Evolutionary conservation across 2,113 vertebrate genomes (phyloP).

Genomic region (Pimephales promelas): DNA sequence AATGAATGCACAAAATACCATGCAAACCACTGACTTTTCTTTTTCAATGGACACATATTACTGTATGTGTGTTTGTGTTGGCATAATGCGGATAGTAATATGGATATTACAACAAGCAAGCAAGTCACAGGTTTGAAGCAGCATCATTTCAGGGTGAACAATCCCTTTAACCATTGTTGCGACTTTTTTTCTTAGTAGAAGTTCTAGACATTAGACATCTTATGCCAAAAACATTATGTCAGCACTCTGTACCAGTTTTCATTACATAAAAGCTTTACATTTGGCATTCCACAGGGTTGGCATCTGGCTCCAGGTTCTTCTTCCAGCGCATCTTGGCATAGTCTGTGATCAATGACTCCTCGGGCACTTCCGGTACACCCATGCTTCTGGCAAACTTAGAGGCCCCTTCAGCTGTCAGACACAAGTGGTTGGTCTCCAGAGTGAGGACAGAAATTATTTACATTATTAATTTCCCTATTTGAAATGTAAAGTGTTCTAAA

Average conservation of each 20-base stretch:
- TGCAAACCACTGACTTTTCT: neutral
- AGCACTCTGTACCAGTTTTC: slow-evolving; percentile 20
- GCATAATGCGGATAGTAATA: too few species aligned
- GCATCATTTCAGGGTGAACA: neutral
- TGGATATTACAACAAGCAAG: too few species aligned
- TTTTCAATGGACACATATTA: too few species aligned
- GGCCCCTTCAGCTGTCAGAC: slow-evolving; percentile 86
- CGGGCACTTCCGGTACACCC: slow-evolving; percentile 80
- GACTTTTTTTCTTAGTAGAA: neutral
- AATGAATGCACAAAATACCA: neutral
- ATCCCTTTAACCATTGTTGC: neutral
- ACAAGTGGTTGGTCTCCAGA: slow-evolving; percentile 83
- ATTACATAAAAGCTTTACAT: slow-evolving; percentile 71
- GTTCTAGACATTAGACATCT: slow-evolving; percentile 4
- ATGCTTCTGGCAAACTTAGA: slow-evolving; percentile 81
- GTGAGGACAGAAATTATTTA: slow-evolving; percentile 18
- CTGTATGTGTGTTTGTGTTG: too few species aligned
- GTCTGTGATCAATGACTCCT: slow-evolving; percentile 85
- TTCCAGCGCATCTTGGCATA: slow-evolving; percentile 81
- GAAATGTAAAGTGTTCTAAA: slow-evolving; percentile 3
- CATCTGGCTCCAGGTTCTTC: slow-evolving; percentile 73
- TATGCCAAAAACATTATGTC: slow-evolving; percentile 25
- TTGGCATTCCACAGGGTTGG: slow-evolving; percentile 76
- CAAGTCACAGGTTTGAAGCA: neutral
- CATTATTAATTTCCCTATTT: neutral